These are phyloP conservation scores for Sardinella longiceps DNA, from an alignment of 2,797 vertebrate species.

Conservation along the genomic window DNA sequence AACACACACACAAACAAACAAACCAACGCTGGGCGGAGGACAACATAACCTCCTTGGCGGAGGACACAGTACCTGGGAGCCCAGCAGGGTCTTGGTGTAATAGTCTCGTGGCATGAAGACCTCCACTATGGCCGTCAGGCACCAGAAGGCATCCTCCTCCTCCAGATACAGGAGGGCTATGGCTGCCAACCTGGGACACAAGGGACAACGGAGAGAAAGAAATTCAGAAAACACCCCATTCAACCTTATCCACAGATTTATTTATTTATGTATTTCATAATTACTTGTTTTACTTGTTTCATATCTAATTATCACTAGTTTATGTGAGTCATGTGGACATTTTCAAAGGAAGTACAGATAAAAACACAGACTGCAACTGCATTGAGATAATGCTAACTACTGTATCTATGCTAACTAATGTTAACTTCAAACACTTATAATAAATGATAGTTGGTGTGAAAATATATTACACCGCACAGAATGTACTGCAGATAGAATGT, in stretches of 20 bases:
- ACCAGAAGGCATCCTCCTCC: slow-evolving; percentile 98
- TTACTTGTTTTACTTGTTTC: no score
- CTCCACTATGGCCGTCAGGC: slow-evolving; percentile 92
- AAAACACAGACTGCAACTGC: background rate
- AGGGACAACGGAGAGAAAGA: slow-evolving; percentile 22
- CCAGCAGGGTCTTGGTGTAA: slow-evolving; percentile 96
- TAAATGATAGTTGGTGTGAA: no score
- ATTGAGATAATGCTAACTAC: background rate
- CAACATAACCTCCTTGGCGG: no score
- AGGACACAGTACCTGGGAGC: slow-evolving; percentile 98
- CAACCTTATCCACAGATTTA: background rate
- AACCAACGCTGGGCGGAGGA: no score
- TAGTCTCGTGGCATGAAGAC: slow-evolving; percentile 98
- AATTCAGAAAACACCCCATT: background rate
- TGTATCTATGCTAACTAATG: no score
- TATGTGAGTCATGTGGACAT: background rate
- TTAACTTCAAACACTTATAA: no score
- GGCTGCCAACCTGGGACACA: slow-evolving; percentile 82
- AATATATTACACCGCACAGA: no score
- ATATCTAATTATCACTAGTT: no score
- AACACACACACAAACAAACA: no score
- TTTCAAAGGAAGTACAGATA: background rate
- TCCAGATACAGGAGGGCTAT: slow-evolving; percentile 96
- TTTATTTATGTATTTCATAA: no score
- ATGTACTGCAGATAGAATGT: no score